Evolutionary conservation across 2,888 invertebrate genomes (phyloP).

Genomic region (Meliscaeva auricollis): DNA sequence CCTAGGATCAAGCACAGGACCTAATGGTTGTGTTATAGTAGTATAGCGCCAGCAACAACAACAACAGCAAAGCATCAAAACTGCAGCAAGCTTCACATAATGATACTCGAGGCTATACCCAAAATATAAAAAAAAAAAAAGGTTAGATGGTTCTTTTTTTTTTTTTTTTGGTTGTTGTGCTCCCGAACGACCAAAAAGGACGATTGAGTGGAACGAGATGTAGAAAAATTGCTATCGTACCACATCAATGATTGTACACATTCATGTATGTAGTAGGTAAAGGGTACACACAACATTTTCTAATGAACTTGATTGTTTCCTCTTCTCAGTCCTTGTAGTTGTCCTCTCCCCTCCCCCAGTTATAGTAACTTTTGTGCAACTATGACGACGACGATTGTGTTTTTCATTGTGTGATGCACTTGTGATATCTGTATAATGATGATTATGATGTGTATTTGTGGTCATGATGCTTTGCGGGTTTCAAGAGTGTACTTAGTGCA

Average conservation of each 20-base stretch:
- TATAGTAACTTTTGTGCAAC: conserved; percentile 14
- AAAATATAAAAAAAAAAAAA: not conserved
- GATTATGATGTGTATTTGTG: conserved; percentile 65
- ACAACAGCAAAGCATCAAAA: conserved; percentile 26
- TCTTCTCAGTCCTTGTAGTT: no score
- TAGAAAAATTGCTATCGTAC: conserved; percentile 61
- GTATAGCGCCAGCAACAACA: not conserved
- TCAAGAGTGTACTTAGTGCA: conserved; percentile 30
- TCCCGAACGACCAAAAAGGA: not conserved
- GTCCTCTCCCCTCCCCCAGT: not conserved
- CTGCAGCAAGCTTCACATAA: conserved; percentile 52
- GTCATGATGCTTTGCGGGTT: conserved; percentile 39
- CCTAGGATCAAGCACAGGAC: conserved; percentile 37
- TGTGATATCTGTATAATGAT: conserved; percentile 53
- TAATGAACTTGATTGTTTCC: conserved; percentile 76
- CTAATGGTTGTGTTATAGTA: conserved; percentile 35
- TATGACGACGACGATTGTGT: conserved; percentile 1
- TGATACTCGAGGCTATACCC: conserved; percentile 37
- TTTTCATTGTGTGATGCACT: not conserved
- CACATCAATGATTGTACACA: no score
- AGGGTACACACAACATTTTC: conserved; percentile 72
- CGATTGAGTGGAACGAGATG: conserved; percentile 46
- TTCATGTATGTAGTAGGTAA: not conserved
- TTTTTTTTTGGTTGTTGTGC: not conserved
- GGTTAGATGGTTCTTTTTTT: conserved; percentile 22